Conservation (phyloP, 2,797 vertebrate genomes). For the Sphenodon punctatus region DNA sequence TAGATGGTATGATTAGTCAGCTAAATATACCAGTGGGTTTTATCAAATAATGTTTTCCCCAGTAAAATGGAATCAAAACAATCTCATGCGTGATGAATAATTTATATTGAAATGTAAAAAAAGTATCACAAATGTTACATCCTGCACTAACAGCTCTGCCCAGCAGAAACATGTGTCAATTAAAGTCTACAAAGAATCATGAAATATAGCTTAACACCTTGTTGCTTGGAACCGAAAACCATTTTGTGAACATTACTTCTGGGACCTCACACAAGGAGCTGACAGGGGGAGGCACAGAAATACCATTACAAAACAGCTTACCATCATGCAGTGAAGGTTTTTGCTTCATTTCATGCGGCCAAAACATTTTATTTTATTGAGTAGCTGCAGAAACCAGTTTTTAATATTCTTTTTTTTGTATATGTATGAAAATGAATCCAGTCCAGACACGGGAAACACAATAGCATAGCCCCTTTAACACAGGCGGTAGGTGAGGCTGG, state of each 20-base stretch:
- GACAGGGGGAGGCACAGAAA: background rate
- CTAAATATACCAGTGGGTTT: background rate
- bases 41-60: background rate
- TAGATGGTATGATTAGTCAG: background rate
- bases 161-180: background rate
- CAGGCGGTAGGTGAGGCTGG: background rate
- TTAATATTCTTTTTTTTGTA: background rate
- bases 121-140: background rate
- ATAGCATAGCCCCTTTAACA: background rate
- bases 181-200: background rate
- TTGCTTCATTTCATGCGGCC: background rate
- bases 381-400: background rate
- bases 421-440: background rate
- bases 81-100: background rate
- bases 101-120: background rate
- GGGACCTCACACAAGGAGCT: rapidly evolving
- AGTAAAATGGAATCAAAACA: background rate
- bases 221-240: background rate
- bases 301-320: background rate
- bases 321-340: background rate
- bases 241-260: background rate
- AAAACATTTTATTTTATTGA: background rate
- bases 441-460: background rate
- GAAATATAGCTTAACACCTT: background rate
- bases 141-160: background rate